Percentiles rank a stretch among this genome's conserved stretches.
These are phyloP conservation scores for Stramonita haemastoma DNA, from an alignment of 2,888 invertebrate species.

Conservation along the genomic window DNA sequence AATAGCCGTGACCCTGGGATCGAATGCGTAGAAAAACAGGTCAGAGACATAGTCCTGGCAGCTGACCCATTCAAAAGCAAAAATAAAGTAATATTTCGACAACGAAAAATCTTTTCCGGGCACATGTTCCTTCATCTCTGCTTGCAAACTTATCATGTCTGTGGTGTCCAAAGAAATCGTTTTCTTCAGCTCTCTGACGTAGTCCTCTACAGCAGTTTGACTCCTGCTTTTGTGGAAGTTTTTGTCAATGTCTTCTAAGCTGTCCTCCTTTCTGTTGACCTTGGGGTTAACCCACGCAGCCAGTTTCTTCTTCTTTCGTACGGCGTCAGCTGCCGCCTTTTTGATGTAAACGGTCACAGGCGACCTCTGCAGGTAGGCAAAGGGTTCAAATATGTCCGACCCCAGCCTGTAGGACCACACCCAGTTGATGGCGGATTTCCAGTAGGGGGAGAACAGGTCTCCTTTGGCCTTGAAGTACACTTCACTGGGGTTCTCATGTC, in stretches of 20 bases:
- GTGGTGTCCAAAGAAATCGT: neutral
- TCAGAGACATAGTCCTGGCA: conserved; percentile 26
- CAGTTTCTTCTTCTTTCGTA: neutral
- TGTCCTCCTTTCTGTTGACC: conserved; percentile 1
- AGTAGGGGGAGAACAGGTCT: conserved; percentile 23
- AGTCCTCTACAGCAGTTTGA: conserved; percentile 13
- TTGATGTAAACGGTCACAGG: neutral
- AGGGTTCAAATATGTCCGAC: conserved; percentile 27
- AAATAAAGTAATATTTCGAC: conserved; percentile 12
- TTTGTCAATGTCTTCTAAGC: conserved; percentile 24
- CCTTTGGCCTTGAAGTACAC: conserved; percentile 20
- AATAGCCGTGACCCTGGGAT: neutral
- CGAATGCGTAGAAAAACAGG: conserved; percentile 11
- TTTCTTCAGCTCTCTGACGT: conserved; percentile 7
- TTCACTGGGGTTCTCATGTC: conserved; percentile 12
- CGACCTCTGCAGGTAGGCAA: neutral
- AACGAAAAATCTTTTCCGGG: neutral
- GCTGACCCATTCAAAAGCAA: conserved; percentile 7
- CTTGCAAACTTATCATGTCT: conserved; percentile 8
- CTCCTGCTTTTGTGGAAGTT: conserved; percentile 20
- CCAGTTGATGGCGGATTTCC: conserved; percentile 34
- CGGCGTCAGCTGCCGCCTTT: neutral
- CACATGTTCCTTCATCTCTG: neutral
- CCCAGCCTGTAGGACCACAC: conserved; percentile 28
- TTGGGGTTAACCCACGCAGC: conserved; percentile 26